These are phyloP conservation scores for Malacoraja senta DNA, from an alignment of 2,797 vertebrate species.

Conservation along the genomic window DNA sequence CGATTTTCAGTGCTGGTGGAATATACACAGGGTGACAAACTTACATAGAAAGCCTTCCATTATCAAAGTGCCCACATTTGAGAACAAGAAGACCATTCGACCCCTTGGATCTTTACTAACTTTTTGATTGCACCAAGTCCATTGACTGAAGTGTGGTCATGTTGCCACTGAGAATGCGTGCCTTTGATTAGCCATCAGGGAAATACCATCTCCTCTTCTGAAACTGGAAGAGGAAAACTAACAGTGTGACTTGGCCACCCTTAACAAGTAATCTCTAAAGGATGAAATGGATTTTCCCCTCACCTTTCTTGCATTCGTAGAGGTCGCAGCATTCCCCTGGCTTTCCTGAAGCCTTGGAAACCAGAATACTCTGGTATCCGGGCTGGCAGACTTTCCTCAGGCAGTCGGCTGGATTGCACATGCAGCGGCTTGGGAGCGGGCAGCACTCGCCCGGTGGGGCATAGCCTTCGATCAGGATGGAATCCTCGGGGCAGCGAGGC, in stretches of 20 bases:
- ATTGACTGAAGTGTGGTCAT: too few species aligned
- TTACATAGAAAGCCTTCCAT: neutral
- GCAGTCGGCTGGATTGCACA: constrained; percentile 78
- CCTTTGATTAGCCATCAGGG: neutral
- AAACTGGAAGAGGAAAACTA: neutral
- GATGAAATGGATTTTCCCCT: constrained; percentile 37
- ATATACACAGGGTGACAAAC: neutral
- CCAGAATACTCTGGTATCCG: constrained; percentile 77
- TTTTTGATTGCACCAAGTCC: too few species aligned
- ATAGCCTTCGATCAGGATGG: constrained; percentile 80
- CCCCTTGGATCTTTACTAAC: too few species aligned
- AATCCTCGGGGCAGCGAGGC: constrained; percentile 79
- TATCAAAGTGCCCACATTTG: too few species aligned
- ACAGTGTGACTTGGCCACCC: neutral
- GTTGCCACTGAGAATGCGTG: too few species aligned
- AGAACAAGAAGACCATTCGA: too few species aligned
- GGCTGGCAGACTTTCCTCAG: constrained; percentile 81
- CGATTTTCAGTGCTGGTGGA: neutral
- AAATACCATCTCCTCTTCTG: neutral
- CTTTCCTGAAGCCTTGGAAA: constrained; percentile 79
- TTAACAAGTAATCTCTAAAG: neutral
- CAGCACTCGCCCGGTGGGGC: constrained; percentile 81
- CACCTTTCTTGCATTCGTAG: constrained; percentile 85
- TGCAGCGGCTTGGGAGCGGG: constrained; percentile 78
- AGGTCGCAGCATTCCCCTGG: constrained; percentile 83